Conservation (phyloP, 2,797 vertebrate species). For the Chanos chanos region DNA sequence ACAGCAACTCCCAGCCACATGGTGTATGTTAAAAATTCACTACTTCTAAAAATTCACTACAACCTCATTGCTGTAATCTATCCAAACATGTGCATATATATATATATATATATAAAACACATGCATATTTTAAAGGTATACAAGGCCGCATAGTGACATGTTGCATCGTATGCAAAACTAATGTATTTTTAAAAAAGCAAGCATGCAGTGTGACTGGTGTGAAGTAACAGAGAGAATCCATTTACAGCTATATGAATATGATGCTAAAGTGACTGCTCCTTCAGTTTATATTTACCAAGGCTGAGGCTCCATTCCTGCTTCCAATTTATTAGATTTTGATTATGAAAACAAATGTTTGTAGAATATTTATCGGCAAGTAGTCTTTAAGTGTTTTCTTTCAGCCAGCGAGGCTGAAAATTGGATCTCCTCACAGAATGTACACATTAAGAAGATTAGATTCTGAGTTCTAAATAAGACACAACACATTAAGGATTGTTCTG, state of each 20-base stretch:
- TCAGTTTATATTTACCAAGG: not conserved
- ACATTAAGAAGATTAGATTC: conserved; percentile 24
- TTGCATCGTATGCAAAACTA: no score
- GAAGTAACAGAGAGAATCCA: no score
- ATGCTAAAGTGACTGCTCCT: not conserved
- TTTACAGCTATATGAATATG: no score
- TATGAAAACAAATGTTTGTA: conserved; percentile 1
- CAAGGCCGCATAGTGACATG: not conserved
- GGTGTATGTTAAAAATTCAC: conserved; percentile 36
- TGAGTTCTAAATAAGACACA: conserved; percentile 18
- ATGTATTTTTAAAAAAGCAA: no score
- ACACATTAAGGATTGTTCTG: conserved; percentile 20
- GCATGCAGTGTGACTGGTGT: no score
- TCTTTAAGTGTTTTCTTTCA: conserved; percentile 10
- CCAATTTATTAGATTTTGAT: conserved; percentile 7
- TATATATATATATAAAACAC: not conserved
- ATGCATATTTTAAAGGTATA: not conserved
- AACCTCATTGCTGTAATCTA: not conserved
- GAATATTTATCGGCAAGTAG: conserved; percentile 13
- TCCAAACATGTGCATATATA: no score
- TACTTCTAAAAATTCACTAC: not conserved
- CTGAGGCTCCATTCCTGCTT: not conserved
- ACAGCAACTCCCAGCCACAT: conserved; percentile 39
- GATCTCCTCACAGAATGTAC: conserved; percentile 27
- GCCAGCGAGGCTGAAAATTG: conserved; percentile 17